Conservation (phyloP, 2,888 invertebrate genomes). For the Trachelus stipa region DNA sequence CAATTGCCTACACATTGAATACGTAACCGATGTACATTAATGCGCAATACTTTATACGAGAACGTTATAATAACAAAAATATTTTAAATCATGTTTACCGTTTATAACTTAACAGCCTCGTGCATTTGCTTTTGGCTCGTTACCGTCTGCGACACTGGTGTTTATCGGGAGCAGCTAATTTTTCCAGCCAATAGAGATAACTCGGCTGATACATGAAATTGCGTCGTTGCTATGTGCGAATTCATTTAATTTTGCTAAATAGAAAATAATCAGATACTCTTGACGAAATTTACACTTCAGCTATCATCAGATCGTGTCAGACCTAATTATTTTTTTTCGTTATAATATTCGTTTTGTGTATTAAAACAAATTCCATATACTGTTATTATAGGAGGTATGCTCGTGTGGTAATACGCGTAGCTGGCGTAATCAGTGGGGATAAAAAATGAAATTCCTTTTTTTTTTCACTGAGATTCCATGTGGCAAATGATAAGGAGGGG, state of each 20-base stretch:
- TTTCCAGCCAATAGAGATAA: background rate
- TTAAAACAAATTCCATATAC: background rate
- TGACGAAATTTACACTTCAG: background rate
- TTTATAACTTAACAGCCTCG: background rate
- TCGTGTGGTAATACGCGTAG: background rate
- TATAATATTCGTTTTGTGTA: background rate
- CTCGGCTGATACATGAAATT: background rate
- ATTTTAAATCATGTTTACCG: background rate
- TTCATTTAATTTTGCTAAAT: background rate
- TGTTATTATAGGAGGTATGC: background rate
- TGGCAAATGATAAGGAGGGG: background rate
- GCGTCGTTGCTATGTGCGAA: background rate
- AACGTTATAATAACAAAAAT: background rate
- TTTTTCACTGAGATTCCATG: background rate
- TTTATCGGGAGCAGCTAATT: background rate
- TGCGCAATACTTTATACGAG: background rate
- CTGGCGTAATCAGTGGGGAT: background rate
- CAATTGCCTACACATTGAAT: background rate
- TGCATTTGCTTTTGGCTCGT: background rate
- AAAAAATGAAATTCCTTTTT: background rate
- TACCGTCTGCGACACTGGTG: background rate
- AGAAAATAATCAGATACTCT: background rate
- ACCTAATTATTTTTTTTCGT: background rate
- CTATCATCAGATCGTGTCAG: background rate
- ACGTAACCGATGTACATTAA: background rate